Base-by-base conservation (phyloP, 53 echinoderm and acorn worm species). In the Echinometra lucunter region DNA sequence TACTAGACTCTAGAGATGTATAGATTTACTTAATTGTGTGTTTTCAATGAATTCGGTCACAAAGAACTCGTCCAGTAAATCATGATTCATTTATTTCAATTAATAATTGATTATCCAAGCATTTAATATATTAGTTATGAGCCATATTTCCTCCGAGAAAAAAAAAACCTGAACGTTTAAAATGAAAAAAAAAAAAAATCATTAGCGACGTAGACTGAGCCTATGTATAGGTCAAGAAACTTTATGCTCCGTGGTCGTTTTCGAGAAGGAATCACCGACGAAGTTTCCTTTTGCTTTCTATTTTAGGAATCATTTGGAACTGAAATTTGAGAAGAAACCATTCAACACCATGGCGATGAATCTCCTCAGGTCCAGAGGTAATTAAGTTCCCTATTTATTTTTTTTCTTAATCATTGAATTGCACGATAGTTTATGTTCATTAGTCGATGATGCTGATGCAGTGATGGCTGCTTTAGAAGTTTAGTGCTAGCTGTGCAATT, bases 181-280 rank as follows among this genome's bases (percentile, higher is more conserved):
- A 63, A 63, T 53, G 3, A 9, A 63, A 63, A 63, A 9, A 23
- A 63, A 63, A 63, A 63, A 63, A 19, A 58, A 58, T 58, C 17
- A 63, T 21, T 63, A 63, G 21, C 19, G 4, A 15, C 19, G 4
- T 21, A 63, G 2, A 23, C 19, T 63, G 0, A 63, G 19, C 0
- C 17, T 4, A 63, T 15, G 23, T 63, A 0, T 53, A 70, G 92
- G 67, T 92, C 92, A 92, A 92, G 3, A 72, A 67, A 92, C 92
- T 92, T 92, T 91, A 30, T 1, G 91, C 72, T 94, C 91, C 88
- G 85, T 67, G 88, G 69, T 94, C 88, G 78, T 92, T 85, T 93
- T 92, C 88, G 93, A 67, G 92, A 93, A 93, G 93, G 58, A 80
- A 80, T 80, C 93, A 93, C 93, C 93, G 81, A 32, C 93, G 93